A percentile compares a stretch with the other conserved stretches of the same genome.
Conservation (phyloP, 2,888 invertebrate genomes). For the Ormyrus rosae region DNA sequence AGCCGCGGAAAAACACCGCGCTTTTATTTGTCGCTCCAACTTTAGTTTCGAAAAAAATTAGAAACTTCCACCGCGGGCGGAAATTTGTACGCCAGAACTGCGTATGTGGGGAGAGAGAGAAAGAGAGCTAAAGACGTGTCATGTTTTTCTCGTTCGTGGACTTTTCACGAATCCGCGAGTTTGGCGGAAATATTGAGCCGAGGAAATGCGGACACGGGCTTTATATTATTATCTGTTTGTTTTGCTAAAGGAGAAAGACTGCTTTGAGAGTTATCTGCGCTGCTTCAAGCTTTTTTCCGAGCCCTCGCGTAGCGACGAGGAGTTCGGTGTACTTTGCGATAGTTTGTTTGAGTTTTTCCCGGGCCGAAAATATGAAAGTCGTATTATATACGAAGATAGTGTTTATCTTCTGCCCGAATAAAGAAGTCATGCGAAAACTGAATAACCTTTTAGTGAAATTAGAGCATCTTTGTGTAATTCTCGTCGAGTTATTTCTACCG, state of each 20-base stretch:
- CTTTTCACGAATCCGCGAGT: background rate
- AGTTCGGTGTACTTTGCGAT: background rate
- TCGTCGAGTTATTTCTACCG: too few relatives aligned
- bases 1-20: too few relatives aligned
- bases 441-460: too few relatives aligned
- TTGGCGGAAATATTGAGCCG: slow-evolving; percentile 21
- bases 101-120: too few relatives aligned
- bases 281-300: background rate
- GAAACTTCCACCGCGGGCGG: too few relatives aligned
- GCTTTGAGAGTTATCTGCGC: slow-evolving; percentile 10
- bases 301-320: background rate
- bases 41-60: too few relatives aligned
- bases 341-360: slow-evolving; percentile 22
- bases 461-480: too few relatives aligned
- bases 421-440: background rate
- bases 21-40: too few relatives aligned
- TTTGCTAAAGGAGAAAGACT: slow-evolving; percentile 16
- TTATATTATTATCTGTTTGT: slow-evolving; percentile 25
- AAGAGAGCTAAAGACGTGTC: too few relatives aligned
- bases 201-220: slow-evolving; percentile 12
- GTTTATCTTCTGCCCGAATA: background rate
- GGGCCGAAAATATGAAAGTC: background rate
- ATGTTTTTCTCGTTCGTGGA: background rate
- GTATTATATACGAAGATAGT: slow-evolving; percentile 8
- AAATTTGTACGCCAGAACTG: too few relatives aligned